Evolutionary conservation across 2,113 vertebrate species (phyloP), one percentile per base, ranked within the genome.

Genomic region (Siniperca chuatsi): DNA sequence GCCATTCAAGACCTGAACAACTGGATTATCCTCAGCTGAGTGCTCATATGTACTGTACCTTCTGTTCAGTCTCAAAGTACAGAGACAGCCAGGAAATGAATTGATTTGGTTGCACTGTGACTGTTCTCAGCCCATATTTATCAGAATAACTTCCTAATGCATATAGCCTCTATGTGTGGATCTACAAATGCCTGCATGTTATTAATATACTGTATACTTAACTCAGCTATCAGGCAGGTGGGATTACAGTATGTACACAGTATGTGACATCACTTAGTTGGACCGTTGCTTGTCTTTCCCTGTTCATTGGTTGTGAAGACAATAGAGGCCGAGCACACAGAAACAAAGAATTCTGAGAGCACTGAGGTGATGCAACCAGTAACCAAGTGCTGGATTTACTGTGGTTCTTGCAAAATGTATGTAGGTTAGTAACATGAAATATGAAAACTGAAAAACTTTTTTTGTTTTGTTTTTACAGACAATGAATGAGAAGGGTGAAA

Each of bases 1-100:
- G 35, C 4, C 57, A 25, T 66, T 66, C 60, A 74, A 29, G 62
- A 69, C 18, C 9, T 16, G n/a, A 37, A 74, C 42, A 75, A 33
- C n/a, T 29, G 9, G 13, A 78, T 80, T 50, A 62, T 78, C 68
- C 21, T 11, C 8, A 71, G 16, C 7, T 46, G 69, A 54, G 54
- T 18, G 52, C 46, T 57, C 4, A 8, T 69, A 52, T 70, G 44
- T 25, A 48, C 13, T 48, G 46, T 48, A 18, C 21, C 15, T 46
- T 65, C 25, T 37, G 11, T 42, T 5, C 6, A 25, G 7, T 25
- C 16, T 37, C 4, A 0, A n/a, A 50, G 42, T 18, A 33, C 42
- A 68, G 55, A 57, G 44, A 55, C 2, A 23, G 37, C 8, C 33
- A 48, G 33, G 35, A 70, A 69, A 68, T 54, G 0, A 44, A 35